These are phyloP conservation scores for Gymnothorax javanicus DNA, from an alignment of 2,797 vertebrate genomes.

Conservation along the genomic window DNA sequence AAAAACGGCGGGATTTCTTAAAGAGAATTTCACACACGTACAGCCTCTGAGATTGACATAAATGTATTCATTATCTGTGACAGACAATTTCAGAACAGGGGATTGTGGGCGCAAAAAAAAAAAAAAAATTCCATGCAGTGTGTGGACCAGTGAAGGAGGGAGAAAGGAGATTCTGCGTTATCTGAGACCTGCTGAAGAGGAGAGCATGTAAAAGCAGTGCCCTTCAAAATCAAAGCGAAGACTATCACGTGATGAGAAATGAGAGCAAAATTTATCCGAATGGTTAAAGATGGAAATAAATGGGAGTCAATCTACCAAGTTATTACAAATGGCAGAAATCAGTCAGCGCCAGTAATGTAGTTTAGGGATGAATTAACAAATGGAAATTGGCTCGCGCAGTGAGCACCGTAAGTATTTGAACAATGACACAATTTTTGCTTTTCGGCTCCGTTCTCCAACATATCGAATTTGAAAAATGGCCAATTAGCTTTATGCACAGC, in stretches of 20 bases:
- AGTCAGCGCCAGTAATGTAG: background rate
- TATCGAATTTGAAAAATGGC: no score
- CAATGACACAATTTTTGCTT: no score
- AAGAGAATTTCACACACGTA: background rate
- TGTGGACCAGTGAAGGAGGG: background rate
- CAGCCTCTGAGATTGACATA: background rate
- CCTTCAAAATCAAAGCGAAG: background rate
- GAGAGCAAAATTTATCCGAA: background rate
- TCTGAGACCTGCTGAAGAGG: background rate
- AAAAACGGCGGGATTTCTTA: background rate
- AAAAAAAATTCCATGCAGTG: background rate
- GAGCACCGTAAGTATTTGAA: no score
- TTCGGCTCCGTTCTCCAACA: no score
- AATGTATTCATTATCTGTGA: slow-evolving; percentile 3
- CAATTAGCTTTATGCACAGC: no score
- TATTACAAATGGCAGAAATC: background rate
- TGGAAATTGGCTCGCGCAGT: background rate
- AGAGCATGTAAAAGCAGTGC: background rate
- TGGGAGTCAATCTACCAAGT: background rate
- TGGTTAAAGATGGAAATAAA: background rate
- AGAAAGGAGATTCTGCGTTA: background rate
- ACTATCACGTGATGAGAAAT: background rate
- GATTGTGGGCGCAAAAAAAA: background rate
- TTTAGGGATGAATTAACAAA: background rate
- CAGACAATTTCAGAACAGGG: background rate